Conservation (phyloP, 2,113 vertebrate species). For the Xerus inauris region DNA sequence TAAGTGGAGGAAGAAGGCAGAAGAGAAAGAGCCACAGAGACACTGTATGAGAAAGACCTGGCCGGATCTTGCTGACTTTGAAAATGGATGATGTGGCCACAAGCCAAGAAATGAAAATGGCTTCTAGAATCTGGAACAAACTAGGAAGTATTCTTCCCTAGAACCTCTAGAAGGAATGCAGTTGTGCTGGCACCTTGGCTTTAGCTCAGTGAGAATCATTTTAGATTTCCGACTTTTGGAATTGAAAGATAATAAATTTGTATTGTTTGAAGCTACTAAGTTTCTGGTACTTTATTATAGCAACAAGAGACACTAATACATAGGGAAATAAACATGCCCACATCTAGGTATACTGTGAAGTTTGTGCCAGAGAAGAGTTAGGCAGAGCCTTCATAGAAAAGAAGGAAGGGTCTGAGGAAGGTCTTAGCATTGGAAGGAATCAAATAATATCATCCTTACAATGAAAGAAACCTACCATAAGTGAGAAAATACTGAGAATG, state of each 20-base stretch:
- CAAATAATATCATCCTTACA: background rate
- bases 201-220: background rate
- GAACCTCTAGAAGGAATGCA: background rate
- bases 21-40: background rate
- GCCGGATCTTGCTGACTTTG: background rate
- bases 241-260: background rate
- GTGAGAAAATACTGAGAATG: background rate
- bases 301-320: background rate
- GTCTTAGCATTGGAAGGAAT: background rate
- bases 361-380: background rate
- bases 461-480: background rate
- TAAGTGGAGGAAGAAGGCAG: background rate
- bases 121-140: background rate
- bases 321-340: background rate
- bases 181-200: background rate
- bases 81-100: background rate
- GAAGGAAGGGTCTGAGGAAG: background rate
- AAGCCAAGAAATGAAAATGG: background rate
- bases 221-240: background rate
- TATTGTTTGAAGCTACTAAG: background rate
- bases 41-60: background rate
- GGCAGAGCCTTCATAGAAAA: background rate
- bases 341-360: background rate
- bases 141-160: background rate
- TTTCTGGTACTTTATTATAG: constrained; percentile 1